Conservation (phyloP, 2,113 vertebrate species). For the Trogon melanurus region DNA sequence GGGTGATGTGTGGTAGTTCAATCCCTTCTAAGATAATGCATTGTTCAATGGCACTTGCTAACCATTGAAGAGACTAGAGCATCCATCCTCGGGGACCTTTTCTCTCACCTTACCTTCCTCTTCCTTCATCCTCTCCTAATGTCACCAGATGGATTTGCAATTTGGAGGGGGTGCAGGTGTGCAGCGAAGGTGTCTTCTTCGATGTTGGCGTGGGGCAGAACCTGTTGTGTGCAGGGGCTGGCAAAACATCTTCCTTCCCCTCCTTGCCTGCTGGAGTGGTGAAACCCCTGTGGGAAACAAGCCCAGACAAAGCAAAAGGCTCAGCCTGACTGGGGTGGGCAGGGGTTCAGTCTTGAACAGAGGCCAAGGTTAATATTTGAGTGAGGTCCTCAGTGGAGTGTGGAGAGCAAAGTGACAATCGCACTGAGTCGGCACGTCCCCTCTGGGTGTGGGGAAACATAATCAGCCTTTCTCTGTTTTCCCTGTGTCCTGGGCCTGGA, state of each 20-base stretch:
- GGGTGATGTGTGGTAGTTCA: background rate
- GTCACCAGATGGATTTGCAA: background rate
- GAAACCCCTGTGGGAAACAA: background rate
- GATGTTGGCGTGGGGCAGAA: background rate
- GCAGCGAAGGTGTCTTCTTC: background rate
- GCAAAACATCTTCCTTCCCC: background rate
- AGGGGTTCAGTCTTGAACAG: background rate
- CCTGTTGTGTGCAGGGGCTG: background rate
- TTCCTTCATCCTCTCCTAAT: background rate
- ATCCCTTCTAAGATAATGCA: background rate
- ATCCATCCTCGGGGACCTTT: background rate
- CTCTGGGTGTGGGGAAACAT: background rate
- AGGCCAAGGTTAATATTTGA: conserved; percentile 49
- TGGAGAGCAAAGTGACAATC: conserved; percentile 1
- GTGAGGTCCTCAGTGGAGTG: background rate
- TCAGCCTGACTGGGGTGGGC: background rate
- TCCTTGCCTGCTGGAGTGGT: background rate
- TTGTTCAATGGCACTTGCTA: background rate
- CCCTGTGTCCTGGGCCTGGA: background rate
- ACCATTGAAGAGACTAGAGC: background rate
- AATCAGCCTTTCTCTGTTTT: background rate
- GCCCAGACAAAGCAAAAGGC: background rate
- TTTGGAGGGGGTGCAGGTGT: background rate
- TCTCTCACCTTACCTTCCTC: background rate
- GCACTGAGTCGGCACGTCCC: background rate